Base-by-base conservation (phyloP, 1,140 invertebrate species). In the Cydia splendana region DNA sequence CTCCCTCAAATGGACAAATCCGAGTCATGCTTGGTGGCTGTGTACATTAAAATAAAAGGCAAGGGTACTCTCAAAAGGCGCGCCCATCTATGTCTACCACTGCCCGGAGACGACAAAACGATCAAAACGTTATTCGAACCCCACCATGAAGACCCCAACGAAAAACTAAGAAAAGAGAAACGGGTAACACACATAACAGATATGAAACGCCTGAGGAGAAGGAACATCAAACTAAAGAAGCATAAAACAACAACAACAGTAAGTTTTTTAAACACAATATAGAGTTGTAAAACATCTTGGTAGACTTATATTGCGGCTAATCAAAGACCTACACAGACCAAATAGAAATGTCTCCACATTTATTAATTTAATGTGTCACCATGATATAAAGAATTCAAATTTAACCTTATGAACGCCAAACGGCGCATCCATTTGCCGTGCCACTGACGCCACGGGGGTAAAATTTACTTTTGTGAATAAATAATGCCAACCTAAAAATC, bases 51-150 rank as follows among this genome's bases (percentile, higher is more conserved):
- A 79, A 78, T 91, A 67, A 65, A 76, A 20, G 80, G 78, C 24
- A 90, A 85, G 78, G 90, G 90, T 24, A 83, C 76, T 82, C 65
- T 93, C 75, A 86, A 83, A 75, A 81, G 80, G 75, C 95, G 95
- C 90, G 94, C 95, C 2, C 81, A 95, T 42, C 96, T 96, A 82
- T 96, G 95, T 87, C 77, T 96, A 78, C 96, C 96, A 74, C 91
- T 89, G 48, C 5, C 78, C 3, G 86, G 86, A 65, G 96, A 97
- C 87, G 79, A 83, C 74, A 80, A 48, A 80, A 81, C 53, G 78
- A 94, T 85, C 71, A 94, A 85, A 78, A 94, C 88, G 81, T 81
- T 87, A 77, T 88, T 77, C 2, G 96, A 97, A 88, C 94, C 94
- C 34, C 78, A 93, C 5, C 93, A 95, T 82, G 79, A 81, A 65